Conservation (phyloP, 1,140 invertebrate genomes). For the Drosophila nannoptera region DNA sequence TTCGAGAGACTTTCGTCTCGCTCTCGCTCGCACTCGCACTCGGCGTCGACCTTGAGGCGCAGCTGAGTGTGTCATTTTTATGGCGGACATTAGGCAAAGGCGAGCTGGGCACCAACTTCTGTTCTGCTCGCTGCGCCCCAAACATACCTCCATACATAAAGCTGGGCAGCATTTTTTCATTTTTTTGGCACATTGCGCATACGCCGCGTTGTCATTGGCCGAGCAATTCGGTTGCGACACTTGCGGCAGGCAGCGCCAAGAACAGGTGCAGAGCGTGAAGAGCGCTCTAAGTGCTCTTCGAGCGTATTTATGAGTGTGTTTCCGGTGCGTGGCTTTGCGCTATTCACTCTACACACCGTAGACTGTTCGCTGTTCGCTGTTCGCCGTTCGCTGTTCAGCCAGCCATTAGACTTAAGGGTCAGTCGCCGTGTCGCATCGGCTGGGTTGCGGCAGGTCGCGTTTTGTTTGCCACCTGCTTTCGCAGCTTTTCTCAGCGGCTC, state of each 20-base stretch:
- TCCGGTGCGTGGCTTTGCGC: slow-evolving; percentile 52
- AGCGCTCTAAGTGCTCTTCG: slow-evolving; percentile 36
- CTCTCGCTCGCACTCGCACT: background rate
- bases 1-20: background rate
- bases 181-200: slow-evolving; percentile 39
- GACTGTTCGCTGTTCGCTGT: too few relatives aligned
- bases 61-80: slow-evolving; percentile 32
- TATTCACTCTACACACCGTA: slow-evolving; percentile 7
- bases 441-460: slow-evolving; percentile 44
- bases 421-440: background rate
- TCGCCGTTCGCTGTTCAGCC: slow-evolving; percentile 14
- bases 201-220: slow-evolving; percentile 35
- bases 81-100: slow-evolving; percentile 47
- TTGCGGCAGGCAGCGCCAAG: slow-evolving; percentile 44
- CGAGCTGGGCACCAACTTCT: slow-evolving; percentile 12
- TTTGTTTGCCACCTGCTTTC: slow-evolving; percentile 34
- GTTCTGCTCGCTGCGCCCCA: slow-evolving; percentile 41
- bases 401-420: slow-evolving; percentile 29
- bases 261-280: slow-evolving; percentile 62
- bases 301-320: slow-evolving; percentile 65
- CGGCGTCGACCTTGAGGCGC: slow-evolving; percentile 58
- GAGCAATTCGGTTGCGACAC: slow-evolving; percentile 49
- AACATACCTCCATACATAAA: slow-evolving; percentile 32
- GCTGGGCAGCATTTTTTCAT: slow-evolving; percentile 14
- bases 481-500: slow-evolving; percentile 44